These are phyloP conservation scores for Lamellibrachia columna DNA, from an alignment of 2,888 invertebrate genomes.

Conservation along the genomic window DNA sequence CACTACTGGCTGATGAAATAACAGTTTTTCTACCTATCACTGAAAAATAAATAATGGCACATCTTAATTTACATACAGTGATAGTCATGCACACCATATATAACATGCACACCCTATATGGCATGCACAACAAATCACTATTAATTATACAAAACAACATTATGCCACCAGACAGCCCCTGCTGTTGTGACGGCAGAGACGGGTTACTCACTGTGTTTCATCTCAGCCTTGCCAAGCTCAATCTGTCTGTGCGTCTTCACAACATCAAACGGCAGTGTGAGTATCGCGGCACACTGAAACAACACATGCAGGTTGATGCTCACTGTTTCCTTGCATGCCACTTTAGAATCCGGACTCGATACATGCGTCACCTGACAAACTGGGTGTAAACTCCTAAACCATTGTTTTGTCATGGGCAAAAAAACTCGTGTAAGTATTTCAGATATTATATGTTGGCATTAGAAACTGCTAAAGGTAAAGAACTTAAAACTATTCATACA, in stretches of 20 bases:
- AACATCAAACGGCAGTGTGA: constrained; percentile 97
- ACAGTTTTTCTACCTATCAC: too few species aligned
- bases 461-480: too few species aligned
- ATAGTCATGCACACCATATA: not conserved
- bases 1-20: too few species aligned
- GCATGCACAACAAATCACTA: not conserved
- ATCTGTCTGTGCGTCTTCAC: constrained; percentile 88
- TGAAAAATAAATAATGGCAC: too few species aligned
- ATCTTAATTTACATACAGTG: not conserved
- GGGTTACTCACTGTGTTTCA: constrained; percentile 17
- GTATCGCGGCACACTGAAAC: constrained; percentile 82
- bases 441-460: too few species aligned
- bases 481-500: too few species aligned
- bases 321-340: constrained; percentile 75
- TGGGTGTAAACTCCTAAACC: too few species aligned
- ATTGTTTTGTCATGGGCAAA: too few species aligned
- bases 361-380: too few species aligned
- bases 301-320: not conserved
- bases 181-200: not conserved
- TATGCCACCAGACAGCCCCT: not conserved
- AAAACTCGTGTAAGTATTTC: too few species aligned
- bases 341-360: too few species aligned
- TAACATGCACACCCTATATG: too few species aligned
- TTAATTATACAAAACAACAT: not conserved
- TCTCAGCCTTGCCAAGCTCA: constrained; percentile 71